Evolutionary conservation across 2,888 invertebrate genomes (phyloP).

Genomic region (Orchestes rusci): DNA sequence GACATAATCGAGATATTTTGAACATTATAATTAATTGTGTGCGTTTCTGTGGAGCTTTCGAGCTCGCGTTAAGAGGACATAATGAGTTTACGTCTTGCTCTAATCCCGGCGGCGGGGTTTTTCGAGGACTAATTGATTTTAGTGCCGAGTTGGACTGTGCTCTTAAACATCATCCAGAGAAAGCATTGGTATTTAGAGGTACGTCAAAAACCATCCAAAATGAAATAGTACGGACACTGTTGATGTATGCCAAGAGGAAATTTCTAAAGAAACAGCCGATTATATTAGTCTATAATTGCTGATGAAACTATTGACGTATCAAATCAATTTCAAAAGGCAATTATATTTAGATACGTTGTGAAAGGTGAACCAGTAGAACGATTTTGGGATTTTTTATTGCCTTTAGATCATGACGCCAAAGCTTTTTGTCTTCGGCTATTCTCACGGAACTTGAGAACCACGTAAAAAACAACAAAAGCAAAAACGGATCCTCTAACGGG

Average conservation of each 20-base stretch:
- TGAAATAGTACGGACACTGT: constrained; percentile 15
- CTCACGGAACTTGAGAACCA: constrained; percentile 11
- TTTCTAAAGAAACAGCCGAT: constrained; percentile 9
- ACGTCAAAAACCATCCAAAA: constrained; percentile 20
- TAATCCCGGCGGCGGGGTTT: constrained; percentile 18
- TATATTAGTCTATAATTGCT: constrained; percentile 4
- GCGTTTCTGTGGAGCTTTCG: constrained; percentile 14
- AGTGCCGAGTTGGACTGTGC: constrained; percentile 15
- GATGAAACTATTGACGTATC: constrained; percentile 15
- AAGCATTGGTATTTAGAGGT: constrained; percentile 16
- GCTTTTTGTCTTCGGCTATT: constrained; percentile 11
- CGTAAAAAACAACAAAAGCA: constrained; percentile 6
- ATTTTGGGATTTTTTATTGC: constrained; percentile 19
- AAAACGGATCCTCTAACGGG: neutral
- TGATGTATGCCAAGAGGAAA: constrained; percentile 17
- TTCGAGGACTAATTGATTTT: constrained; percentile 15
- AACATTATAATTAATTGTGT: constrained; percentile 17
- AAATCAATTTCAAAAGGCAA: constrained; percentile 14
- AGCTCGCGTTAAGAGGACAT: constrained; percentile 14
- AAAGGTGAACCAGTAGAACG: constrained; percentile 7
- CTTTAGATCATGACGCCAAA: constrained; percentile 11
- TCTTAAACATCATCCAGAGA: constrained; percentile 16
- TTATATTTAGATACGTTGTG: constrained; percentile 17
- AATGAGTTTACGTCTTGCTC: constrained; percentile 7
- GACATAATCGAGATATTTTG: constrained; percentile 17